Evolutionary conservation across 2,888 invertebrate species (phyloP).

Genomic region (Drosophila birchii): DNA sequence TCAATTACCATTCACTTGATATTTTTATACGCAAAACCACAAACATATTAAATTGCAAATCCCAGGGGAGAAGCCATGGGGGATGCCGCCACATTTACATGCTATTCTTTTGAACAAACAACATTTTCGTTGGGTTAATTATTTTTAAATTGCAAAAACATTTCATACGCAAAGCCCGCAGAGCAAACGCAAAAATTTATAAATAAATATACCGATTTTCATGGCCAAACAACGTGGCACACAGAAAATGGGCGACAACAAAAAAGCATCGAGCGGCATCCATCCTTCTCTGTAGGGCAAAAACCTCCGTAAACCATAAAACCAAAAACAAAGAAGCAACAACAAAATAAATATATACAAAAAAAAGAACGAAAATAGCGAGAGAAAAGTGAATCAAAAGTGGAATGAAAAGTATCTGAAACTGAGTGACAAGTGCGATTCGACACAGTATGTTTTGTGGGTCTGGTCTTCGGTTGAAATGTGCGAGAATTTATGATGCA

Average conservation of each 20-base stretch:
- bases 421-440: slow-evolving; percentile 47
- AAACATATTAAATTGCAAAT: slow-evolving; percentile 18
- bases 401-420: slow-evolving; percentile 37
- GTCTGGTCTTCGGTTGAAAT: slow-evolving; percentile 24
- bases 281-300: slow-evolving; percentile 49
- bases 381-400: slow-evolving; percentile 41
- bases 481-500: slow-evolving; percentile 51
- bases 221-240: slow-evolving; percentile 62
- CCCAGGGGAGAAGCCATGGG: neutral
- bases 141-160: slow-evolving; percentile 52
- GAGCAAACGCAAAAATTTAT: slow-evolving; percentile 51
- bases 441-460: slow-evolving; percentile 36
- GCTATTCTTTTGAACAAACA: slow-evolving; percentile 16
- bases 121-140: slow-evolving; percentile 35
- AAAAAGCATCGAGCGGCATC: slow-evolving; percentile 17
- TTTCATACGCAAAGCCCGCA: slow-evolving; percentile 36
- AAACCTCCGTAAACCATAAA: slow-evolving; percentile 25
- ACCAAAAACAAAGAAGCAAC: slow-evolving; percentile 7
- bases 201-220: slow-evolving; percentile 73
- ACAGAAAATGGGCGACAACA: slow-evolving; percentile 53
- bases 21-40: slow-evolving; percentile 4
- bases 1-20: neutral
- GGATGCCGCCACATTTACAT: slow-evolving; percentile 4
- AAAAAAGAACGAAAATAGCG: slow-evolving; percentile 6
- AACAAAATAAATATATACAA: neutral